A percentile compares a stretch with the other conserved stretches of the same genome.
phyloP scores from a whole-genome alignment of 2,888 invertebrate species.

The Emmelina monodactyla region DNA sequence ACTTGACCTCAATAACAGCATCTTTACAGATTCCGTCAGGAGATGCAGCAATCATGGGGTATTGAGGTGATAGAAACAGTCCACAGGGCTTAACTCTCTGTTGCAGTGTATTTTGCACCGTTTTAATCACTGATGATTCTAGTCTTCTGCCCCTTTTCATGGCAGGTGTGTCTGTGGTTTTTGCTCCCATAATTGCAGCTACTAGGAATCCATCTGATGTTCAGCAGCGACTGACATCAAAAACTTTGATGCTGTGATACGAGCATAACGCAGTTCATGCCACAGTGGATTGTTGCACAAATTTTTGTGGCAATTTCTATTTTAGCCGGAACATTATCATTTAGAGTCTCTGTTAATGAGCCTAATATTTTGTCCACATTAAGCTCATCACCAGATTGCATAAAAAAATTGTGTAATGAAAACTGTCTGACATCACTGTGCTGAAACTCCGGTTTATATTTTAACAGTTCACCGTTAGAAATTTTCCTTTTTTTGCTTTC shows the following conservation, averaged over 20 bases:
- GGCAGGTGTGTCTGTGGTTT: neutral
- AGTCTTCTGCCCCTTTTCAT: too few species aligned
- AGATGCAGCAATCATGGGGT: constrained; percentile 11
- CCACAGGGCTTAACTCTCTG: neutral
- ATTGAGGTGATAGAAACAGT: constrained; percentile 1
- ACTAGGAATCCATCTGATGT: neutral
- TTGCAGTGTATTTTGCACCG: neutral
- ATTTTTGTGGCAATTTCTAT: neutral
- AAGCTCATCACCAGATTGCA: neutral
- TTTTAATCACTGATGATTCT: neutral
- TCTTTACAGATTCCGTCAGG: constrained; percentile 11
- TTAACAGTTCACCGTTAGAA: too few species aligned
- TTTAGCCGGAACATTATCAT: neutral
- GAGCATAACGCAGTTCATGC: neutral
- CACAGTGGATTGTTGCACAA: too few species aligned
- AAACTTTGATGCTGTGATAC: neutral
- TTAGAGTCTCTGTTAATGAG: neutral
- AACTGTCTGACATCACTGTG: neutral
- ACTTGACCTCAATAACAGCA: constrained; percentile 10
- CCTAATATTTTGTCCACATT: neutral
- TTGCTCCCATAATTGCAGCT: neutral
- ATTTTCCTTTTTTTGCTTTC: neutral
- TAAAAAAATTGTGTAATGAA: neutral
- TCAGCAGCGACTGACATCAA: neutral
- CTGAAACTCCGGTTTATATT: neutral